Conservation (phyloP, 2,797 vertebrate genomes). For the Sebastes matsubarae region DNA sequence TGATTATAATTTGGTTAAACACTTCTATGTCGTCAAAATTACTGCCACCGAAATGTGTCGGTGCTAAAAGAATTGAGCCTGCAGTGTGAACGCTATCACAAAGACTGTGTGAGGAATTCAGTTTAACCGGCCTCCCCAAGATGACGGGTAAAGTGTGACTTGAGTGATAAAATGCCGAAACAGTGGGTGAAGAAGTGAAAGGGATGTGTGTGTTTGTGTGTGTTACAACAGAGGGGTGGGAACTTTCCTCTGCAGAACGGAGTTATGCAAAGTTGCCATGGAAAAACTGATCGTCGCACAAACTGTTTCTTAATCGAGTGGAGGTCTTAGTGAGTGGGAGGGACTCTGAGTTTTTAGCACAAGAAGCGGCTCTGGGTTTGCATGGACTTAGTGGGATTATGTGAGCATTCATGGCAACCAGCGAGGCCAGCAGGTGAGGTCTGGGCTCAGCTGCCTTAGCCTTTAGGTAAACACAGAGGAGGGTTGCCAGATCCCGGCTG, state of each 20-base stretch:
- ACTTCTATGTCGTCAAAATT: background rate
- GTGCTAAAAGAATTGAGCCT: background rate
- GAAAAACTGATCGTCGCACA: conserved; percentile 69
- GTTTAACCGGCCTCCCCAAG: conserved; percentile 14
- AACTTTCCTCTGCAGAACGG: conserved; percentile 60
- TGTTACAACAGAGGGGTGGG: conserved; percentile 25
- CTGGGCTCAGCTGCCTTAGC: conserved; percentile 87
- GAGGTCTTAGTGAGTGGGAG: conserved; percentile 56
- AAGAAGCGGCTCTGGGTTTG: conserved; percentile 74
- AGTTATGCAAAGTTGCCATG: conserved; percentile 79
- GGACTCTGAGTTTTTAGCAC: conserved; percentile 55
- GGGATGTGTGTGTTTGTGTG: conserved; percentile 2
- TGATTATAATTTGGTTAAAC: background rate
- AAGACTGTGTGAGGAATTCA: background rate
- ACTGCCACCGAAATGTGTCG: background rate
- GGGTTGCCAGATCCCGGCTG: conserved; percentile 78
- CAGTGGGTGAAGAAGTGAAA: conserved; percentile 14
- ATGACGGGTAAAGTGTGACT: conserved; percentile 61
- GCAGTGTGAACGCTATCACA: background rate
- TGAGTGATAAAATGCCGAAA: conserved; percentile 9
- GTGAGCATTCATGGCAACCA: conserved; percentile 92
- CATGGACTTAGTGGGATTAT: conserved; percentile 90
- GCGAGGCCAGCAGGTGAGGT: conserved; percentile 93
- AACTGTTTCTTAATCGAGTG: conserved; percentile 72
- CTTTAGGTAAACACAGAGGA: conserved; percentile 91